Percentiles rank a stretch among this genome's conserved stretches.
Conservation (phyloP, 1,140 invertebrate genomes). For the Aethina tumida region DNA sequence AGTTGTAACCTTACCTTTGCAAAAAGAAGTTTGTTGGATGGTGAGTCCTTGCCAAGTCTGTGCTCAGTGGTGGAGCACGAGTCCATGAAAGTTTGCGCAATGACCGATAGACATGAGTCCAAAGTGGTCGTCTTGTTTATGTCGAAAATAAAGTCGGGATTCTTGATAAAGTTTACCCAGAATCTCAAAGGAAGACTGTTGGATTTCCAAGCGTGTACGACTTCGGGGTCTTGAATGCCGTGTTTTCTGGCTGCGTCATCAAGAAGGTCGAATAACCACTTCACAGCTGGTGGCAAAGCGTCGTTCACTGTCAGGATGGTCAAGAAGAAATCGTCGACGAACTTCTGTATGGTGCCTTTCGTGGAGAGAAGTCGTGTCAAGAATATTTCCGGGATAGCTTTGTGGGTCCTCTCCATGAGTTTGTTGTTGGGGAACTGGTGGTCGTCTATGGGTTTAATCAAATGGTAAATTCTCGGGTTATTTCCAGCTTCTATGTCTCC, state of each 20-base stretch:
- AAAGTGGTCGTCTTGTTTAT: constrained; percentile 87
- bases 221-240: constrained; percentile 77
- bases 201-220: constrained; percentile 93
- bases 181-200: constrained; percentile 87
- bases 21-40: constrained; percentile 89
- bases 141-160: constrained; percentile 95
- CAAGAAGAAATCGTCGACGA: constrained; percentile 89
- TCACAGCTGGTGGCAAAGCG: constrained; percentile 81
- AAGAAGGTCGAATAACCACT: constrained; percentile 91
- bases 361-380: constrained; percentile 85
- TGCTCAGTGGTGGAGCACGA: constrained; percentile 84
- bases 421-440: constrained; percentile 49
- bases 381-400: constrained; percentile 93
- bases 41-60: constrained; percentile 85
- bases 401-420: constrained; percentile 67
- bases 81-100: constrained; percentile 96
- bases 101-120: constrained; percentile 86
- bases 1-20: constrained; percentile 74
- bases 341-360: constrained; percentile 93
- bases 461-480: constrained; percentile 66
- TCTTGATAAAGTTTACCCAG: constrained; percentile 97
- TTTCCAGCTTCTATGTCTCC: constrained; percentile 63
- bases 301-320: constrained; percentile 85
- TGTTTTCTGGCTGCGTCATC: constrained; percentile 82
- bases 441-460: constrained; percentile 76